phyloP scores from a whole-genome alignment of 2,113 vertebrate species.

The Tetrax tetrax region DNA sequence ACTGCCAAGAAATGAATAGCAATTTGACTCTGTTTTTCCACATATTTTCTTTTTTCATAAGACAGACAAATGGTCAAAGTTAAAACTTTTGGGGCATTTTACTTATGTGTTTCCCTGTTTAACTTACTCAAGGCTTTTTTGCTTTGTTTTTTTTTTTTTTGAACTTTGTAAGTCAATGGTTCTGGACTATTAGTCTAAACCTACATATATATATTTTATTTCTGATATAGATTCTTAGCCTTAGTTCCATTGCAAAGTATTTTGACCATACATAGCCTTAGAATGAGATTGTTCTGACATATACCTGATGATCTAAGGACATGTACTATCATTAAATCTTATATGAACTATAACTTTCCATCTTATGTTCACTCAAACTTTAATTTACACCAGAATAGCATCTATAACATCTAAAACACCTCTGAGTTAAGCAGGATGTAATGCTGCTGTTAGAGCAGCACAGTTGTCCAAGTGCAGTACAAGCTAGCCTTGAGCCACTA shows the following conservation, averaged over 20 bases:
- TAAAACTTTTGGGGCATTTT: neutral
- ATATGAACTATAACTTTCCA: neutral
- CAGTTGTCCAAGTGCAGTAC: neutral
- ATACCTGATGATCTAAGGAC: neutral
- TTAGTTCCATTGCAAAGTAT: neutral
- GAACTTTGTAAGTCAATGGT: neutral
- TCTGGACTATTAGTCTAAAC: neutral
- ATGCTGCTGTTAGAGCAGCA: neutral
- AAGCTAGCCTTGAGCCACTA: neutral
- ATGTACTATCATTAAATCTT: neutral
- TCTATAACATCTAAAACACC: neutral
- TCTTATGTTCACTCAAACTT: neutral
- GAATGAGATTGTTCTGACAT: neutral
- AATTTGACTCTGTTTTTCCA: neutral
- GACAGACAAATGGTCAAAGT: neutral
- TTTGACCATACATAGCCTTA: neutral
- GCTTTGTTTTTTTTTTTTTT: neutral
- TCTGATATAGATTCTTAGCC: neutral
- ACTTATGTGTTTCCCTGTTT: neutral
- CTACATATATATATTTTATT: neutral
- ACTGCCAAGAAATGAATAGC: neutral
- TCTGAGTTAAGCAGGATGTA: neutral
- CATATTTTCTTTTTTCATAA: neutral
- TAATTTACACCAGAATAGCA: neutral
- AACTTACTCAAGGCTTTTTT: neutral